Conservation (phyloP, 2,888 invertebrate species). For the Sipunculus nudus region DNA sequence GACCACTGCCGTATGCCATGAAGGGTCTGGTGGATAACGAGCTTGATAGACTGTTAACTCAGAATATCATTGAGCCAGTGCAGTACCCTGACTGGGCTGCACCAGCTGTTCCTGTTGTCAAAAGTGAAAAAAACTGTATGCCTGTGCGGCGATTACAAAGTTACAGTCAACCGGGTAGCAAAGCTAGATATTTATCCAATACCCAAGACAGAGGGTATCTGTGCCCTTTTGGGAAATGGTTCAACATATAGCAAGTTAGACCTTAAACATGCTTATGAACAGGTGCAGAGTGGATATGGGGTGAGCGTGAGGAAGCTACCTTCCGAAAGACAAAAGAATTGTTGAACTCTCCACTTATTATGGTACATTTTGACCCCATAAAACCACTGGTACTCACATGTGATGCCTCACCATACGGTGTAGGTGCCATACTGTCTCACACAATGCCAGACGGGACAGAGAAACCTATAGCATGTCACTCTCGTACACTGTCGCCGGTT, state of each 20-base stretch:
- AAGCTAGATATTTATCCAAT: slow-evolving; percentile 29
- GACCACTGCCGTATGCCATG: slow-evolving; percentile 34
- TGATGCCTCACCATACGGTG: slow-evolving; percentile 61
- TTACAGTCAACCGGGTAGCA: slow-evolving; percentile 21
- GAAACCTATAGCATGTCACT: slow-evolving; percentile 37
- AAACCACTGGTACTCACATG: slow-evolving; percentile 53
- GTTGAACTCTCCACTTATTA: no score
- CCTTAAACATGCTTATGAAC: slow-evolving; percentile 39
- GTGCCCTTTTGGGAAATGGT: slow-evolving; percentile 23
- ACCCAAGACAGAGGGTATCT: slow-evolving; percentile 23
- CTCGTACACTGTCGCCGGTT: slow-evolving; percentile 32
- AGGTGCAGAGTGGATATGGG: neutral
- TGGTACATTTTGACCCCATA: slow-evolving; percentile 1
- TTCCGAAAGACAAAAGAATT: no score
- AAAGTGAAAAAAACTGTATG: slow-evolving; percentile 22
- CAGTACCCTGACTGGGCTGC: slow-evolving; percentile 28
- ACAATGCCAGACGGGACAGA: slow-evolving; percentile 20
- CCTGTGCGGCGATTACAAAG: slow-evolving; percentile 32
- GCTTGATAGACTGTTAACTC: slow-evolving; percentile 11
- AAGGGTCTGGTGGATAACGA: slow-evolving; percentile 2
- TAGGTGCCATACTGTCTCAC: slow-evolving; percentile 53
- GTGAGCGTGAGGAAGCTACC: neutral
- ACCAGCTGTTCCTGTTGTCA: slow-evolving; percentile 31
- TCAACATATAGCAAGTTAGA: slow-evolving; percentile 37
- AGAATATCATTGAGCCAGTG: slow-evolving; percentile 13